Base-by-base conservation (phyloP, 1,140 invertebrate species). In the Bathynomus jamesi region DNA sequence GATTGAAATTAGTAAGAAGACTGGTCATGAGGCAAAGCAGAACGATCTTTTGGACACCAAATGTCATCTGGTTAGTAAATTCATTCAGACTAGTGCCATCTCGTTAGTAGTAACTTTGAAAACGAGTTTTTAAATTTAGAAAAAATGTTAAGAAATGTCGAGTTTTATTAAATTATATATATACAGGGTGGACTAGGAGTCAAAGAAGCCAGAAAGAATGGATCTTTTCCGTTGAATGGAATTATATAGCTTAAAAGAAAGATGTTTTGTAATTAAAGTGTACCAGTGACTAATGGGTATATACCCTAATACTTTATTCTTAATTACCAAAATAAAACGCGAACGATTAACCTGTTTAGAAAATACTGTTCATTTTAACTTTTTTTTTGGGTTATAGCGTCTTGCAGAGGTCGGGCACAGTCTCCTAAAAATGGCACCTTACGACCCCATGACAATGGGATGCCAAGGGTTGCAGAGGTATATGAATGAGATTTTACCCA, bases 391-490 rank as follows among this genome's bases (percentile, higher is more conserved):
- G 21, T 53, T 53, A 5, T 53, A 95, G 92, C 88, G 95, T 75
- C 82, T 99, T 24, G 94, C 95, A 13, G 97, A 99, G 78, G 93
- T 99, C 65, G 96, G 96, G 2, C 93, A 99, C 80, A 95, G 92
- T 31, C 84, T 99, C 13, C 85, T 99, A 2, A 99, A 99, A 85
- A 90, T 99, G 11, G 95, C 96, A 0, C 95, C 96, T 0, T 99
- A 99, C 81, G 97, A 99, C 83, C 91, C 95, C 0, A 88, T 91
- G 63, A 97, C 96, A 0, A 96, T 98, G 92, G 90, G 89, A 0
- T 98, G 96, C 80, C 87, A 91, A 62, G 97, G 94, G 0, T 82
- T 97, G 0, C 90, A 94, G 79, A 86, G 91, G 31, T 99, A 99
- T 80, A 98, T 99, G 93, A 91, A 90, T 72, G 90, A 94, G 78